Evolutionary conservation across 2,113 vertebrate species (phyloP), one percentile per base, ranked within the genome.

Genomic region (Polypterus bichir): DNA sequence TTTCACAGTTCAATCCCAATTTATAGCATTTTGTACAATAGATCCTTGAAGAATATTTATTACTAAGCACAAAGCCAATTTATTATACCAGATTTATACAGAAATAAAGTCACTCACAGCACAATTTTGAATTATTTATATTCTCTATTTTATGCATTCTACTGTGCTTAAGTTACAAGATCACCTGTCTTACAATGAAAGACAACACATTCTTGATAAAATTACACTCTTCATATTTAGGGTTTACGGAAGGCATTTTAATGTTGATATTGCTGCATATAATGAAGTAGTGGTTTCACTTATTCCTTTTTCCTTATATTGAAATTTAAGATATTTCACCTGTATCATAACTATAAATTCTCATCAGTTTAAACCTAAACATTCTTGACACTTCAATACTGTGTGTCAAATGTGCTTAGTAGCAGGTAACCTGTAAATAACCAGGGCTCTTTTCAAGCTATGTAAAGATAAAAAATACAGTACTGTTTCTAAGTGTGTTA

Each of bases 21-120:
- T 68, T 68, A 73, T 79, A 64, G 77, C 77, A 84, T 74, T 69
- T 59, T 73, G 82, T 74, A 83, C 80, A 82, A 75, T 74, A 80
- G 77, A 76, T 81, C 76, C 80, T 76, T 78, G 75, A 62, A 83
- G 75, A 62, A 83, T 84, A 88, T 82, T 86, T 86, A 83, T 86
- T 79, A 82, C 68, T 47, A 72, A 74, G 74, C 73, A 86, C 82
- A 86, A 86, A 77, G 75, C 77, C 75, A 80, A 86, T 77, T 76
- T 81, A 76, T 77, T 75, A 84, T 74, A 85, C 80, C 79, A 81
- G 77, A 81, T 80, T 75, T 71, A 65, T 46, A 70, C 72, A 70
- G 73, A 77, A 75, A 70, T 71, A 76, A 63, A 55, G 59, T 66
- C 64, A 55, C 70, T 74, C 68, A 71, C 74, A 74, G 65, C 73